Base-by-base conservation (phyloP, 2,888 invertebrate species). In the Xanthorhoe spadicearia region DNA sequence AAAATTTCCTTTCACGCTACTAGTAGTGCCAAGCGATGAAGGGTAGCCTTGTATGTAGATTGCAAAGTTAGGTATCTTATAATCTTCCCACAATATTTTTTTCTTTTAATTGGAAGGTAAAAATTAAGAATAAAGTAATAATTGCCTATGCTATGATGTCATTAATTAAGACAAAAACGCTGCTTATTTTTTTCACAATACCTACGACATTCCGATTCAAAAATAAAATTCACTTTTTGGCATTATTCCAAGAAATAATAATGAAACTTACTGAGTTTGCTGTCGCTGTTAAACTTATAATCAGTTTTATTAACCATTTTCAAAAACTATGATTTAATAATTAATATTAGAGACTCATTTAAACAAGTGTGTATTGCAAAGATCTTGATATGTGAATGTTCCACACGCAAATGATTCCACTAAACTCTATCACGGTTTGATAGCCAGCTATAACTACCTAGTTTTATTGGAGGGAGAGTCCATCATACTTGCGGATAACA, bases 241-340 rank as follows among this genome's bases (percentile, higher is more conserved):
- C 48, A 59, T 28, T 8, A 50, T 51, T 70, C 68, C 72, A 71
- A 71, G 17, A 64, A 64, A 61, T 55, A 64, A 61, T 43, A n/a
- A 54, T 53, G 61, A 35, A 49, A 74, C 77, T 74, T 69, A 77
- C 77, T 68, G 46, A 68, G 56, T 69, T 71, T 73, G 56, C 61
- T 66, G 17, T 70, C 72, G 49, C 68, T 70, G 64, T 71, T 73
- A 28, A 75, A 71, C 70, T 72, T 69, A 69, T 66, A 69, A 17
- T 72, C 68, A 4, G 48, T 57, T 70, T 70, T 72, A 63, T 60
- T 68, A 38, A 71, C 67, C 72, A 74, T 71, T 48, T 43, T 64
- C 23, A 50, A 23, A 51, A 7, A 64, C 50, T 55, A 64, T 38
- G 18, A 15, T 7, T 54, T 54, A 28, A 5, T 18, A 61, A 43